Evolutionary conservation across 1,140 invertebrate species (phyloP), one percentile per base, ranked within the genome.

Genomic region (Paramacrobiotus metropolitanus): DNA sequence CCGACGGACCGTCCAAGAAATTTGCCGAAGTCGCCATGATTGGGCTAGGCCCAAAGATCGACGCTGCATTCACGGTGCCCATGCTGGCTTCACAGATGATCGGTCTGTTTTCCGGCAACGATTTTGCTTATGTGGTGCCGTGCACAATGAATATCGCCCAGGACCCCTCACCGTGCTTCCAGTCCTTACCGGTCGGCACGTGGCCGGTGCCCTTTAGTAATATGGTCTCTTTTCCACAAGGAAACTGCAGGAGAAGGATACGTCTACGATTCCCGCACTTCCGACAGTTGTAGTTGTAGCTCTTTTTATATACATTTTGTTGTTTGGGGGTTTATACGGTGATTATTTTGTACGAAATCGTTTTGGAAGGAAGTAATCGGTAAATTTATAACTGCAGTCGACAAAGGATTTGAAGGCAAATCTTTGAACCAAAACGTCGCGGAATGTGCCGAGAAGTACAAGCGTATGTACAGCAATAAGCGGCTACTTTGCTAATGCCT

Each of bases 31-130:
- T 20, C 24, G 15, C 24, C 48, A 15, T 55, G 24, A 24, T 24
- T 24, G 48, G 48, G 28, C 24, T 55, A 24, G 48, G 48, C 15
- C 4, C 9, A 9, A 15, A 24, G 9, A 55, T 55, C 28, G 48
- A 55, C 48, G 48, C 48, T 15, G 48, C 48, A 15, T 55, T 55
- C 48, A 55, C 48, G 15, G 24, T 55, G 15, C 48, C 48, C 48
- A 55, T 55, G 15, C 24, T 55, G 48, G 48, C 15, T 55, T 55
- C 48, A 20, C 48, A 55, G 24, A 55, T 55, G 4, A 28, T 55
- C 15, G 48, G 48, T 4, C 15, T 55, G 48, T 55, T 55, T 55
- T 15, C 48, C 4, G 15, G 48, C 15, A 55, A 55, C 24, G 48
- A 55, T 24, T 55, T 55, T 28, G 15, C 48, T 15, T 55, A 55